Evolutionary conservation across 2,888 invertebrate genomes (phyloP), one percentile per base, ranked within the genome.

Genomic region (Schizaphis graminum): DNA sequence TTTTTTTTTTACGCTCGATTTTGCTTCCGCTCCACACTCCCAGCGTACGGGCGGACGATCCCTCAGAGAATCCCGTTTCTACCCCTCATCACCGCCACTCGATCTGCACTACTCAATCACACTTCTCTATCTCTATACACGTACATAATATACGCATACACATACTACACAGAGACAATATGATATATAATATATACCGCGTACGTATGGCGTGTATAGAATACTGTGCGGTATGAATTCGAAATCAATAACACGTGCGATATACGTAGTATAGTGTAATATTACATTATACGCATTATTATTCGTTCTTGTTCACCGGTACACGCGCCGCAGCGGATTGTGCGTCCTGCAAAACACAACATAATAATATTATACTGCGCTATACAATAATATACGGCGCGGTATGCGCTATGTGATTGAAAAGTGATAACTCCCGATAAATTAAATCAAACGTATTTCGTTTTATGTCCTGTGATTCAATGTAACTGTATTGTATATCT

Each of bases 231-330:
- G 28, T 56, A 91, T 86, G 85, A 91, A 91, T 86, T 91, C 85
- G 44, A 91, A 91, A 91, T 91, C 91, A 57, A 91, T 91, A 91
- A 91, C 85, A 7, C 77, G n/a, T 44, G 41, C 26, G n/a, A 57
- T 85, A 47, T 28, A n/a, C 49, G 1, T n/a, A 44, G 1, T n/a
- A 44, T 44, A 44, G 41, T 44, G 41, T 44, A 67, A 67, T 67
- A 67, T 67, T 16, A 35, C 28, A 61, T 61, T 28, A n/a, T 86
- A 91, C 44, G 44, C 7, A 47, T 47, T 77, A 67, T 47, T 77
- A 53, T 56, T 41, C 35, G 56, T 89, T 53, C 35, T 89, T 56
- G 53, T 89, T 56, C 49, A 44, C 35, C 53, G n/a, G 24, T 53
- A 13, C 10, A 24, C 41, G 41, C 24, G n/a, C n/a, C 67, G n/a